phyloP scores from a whole-genome alignment of 2,797 vertebrate genomes.

The Sardinella longiceps region DNA sequence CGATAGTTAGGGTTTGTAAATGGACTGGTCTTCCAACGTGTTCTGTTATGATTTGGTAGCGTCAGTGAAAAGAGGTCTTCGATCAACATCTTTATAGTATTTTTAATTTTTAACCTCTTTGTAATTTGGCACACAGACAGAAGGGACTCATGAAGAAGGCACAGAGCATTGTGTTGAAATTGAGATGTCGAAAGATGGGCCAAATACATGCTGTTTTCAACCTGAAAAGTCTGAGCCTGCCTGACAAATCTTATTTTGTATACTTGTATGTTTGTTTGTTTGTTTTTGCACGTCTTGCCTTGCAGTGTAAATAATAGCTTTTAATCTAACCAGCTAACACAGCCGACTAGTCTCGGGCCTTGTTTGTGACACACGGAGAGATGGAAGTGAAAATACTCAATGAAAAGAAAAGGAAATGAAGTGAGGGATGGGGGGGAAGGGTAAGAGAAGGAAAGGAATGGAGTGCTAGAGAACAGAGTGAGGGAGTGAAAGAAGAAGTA shows the following conservation, averaged over 20 bases:
- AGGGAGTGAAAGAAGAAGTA: background rate
- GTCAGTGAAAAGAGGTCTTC: background rate
- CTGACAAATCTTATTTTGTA: background rate
- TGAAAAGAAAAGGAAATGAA: background rate
- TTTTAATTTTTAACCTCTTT: background rate
- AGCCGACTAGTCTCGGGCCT: background rate
- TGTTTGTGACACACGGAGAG: background rate
- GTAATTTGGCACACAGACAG: background rate
- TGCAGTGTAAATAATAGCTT: slow-evolving; percentile 24
- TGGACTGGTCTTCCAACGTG: background rate
- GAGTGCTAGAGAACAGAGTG: background rate
- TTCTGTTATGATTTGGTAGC: background rate
- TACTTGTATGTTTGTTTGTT: background rate
- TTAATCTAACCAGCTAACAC: slow-evolving; percentile 14
- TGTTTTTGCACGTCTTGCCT: background rate
- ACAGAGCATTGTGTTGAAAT: background rate
- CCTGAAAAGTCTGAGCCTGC: background rate
- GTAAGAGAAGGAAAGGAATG: background rate
- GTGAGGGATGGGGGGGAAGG: background rate
- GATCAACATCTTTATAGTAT: background rate
- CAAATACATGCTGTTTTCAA: background rate
- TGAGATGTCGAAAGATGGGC: background rate
- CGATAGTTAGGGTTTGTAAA: background rate
- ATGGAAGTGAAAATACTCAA: background rate
- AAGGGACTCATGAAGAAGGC: background rate